Evolutionary conservation across 2,113 vertebrate species (phyloP).

Genomic region (Stegostoma tigrinum): DNA sequence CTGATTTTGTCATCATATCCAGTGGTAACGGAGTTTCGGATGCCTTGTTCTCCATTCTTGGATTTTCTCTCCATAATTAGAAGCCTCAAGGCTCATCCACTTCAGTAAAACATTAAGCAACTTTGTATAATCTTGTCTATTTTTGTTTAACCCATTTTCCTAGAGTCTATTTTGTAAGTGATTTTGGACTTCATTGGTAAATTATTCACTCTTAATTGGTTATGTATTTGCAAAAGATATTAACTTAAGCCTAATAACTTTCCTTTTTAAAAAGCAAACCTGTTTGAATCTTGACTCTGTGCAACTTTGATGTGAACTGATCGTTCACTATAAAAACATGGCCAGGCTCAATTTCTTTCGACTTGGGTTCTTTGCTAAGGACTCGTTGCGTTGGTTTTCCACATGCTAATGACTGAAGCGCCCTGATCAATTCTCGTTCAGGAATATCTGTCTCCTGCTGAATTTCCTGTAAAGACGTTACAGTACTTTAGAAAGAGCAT

Average conservation of each 20-base stretch:
- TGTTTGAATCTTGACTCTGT: constrained; percentile 98
- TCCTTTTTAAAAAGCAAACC: constrained; percentile 55
- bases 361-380: constrained; percentile 93
- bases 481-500: background rate
- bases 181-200: background rate
- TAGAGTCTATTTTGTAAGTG: background rate
- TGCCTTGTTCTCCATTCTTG: background rate
- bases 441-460: constrained; percentile 97
- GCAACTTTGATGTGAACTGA: constrained; percentile 94
- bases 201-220: background rate
- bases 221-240: background rate
- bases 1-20: background rate
- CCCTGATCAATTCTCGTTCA: constrained; percentile 86
- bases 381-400: constrained; percentile 92
- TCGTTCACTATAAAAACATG: constrained; percentile 97
- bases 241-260: background rate
- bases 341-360: constrained; percentile 93
- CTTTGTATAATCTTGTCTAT: background rate
- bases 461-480: constrained; percentile 74
- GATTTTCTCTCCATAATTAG: background rate
- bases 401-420: constrained; percentile 88
- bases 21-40: background rate
- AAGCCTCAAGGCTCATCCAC: background rate
- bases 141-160: background rate
- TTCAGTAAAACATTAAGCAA: background rate